These are phyloP conservation scores for Gymnarchus niloticus DNA, from an alignment of 2,113 vertebrate species.

Conservation along the genomic window DNA sequence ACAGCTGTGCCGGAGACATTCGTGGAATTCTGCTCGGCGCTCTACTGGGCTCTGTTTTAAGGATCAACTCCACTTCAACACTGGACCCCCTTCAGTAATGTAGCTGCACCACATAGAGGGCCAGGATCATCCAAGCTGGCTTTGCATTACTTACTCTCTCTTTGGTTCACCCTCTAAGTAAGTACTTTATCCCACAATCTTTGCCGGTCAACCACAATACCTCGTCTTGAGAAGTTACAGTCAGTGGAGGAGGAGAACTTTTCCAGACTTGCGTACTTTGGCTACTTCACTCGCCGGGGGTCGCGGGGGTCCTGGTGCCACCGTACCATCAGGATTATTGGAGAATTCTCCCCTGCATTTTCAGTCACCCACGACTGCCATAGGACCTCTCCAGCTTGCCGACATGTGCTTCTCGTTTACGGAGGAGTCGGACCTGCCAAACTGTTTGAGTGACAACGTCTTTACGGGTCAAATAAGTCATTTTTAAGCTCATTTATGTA, in stretches of 20 bases:
- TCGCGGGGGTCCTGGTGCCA: background rate
- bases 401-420: constrained; percentile 23
- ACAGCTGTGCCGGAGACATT: constrained; percentile 54
- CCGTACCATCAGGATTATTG: background rate
- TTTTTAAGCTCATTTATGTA: constrained; percentile 25
- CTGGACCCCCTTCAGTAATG: background rate
- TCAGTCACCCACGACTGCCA: background rate
- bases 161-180: no score
- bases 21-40: constrained; percentile 36
- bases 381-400: background rate
- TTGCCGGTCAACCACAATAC: background rate
- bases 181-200: background rate
- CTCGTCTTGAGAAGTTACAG: background rate
- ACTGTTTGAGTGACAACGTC: constrained; percentile 27
- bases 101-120: background rate
- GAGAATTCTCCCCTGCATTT: background rate
- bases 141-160: background rate
- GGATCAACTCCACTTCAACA: no score
- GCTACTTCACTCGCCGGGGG: background rate
- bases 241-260: background rate
- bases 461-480: constrained; percentile 23
- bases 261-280: background rate
- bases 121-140: background rate
- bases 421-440: constrained; percentile 14
- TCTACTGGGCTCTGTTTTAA: background rate